Conservation (phyloP, 2,888 invertebrate genomes). For the Scaptomyza cyrtandrae region DNA sequence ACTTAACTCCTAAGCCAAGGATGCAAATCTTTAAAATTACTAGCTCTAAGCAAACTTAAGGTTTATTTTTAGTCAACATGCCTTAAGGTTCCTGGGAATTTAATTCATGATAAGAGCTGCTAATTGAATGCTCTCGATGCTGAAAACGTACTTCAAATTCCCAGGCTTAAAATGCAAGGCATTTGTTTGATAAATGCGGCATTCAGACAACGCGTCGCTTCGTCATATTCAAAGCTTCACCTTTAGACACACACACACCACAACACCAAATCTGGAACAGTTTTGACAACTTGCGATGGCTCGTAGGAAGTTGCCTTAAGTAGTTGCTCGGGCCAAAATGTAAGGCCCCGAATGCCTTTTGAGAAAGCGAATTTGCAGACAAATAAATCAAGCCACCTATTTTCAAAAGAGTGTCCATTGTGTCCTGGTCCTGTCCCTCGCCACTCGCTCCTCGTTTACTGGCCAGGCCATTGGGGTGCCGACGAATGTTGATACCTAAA, state of each 20-base stretch:
- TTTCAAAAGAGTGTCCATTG: conserved; percentile 74
- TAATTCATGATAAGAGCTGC: background rate
- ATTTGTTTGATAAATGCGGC: conserved; percentile 62
- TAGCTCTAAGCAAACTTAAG: background rate
- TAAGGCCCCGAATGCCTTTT: conserved; percentile 72
- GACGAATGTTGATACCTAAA: conserved; percentile 64
- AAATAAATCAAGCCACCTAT: conserved; percentile 83
- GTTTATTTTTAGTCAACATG: background rate
- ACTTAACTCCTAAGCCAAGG: conserved; percentile 21
- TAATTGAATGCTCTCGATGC: conserved; percentile 2
- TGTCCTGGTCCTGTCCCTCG: conserved; percentile 28
- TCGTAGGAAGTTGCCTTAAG: conserved; percentile 67
- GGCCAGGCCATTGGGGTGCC: conserved; percentile 68
- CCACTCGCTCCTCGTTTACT: conserved; percentile 10
- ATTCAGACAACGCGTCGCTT: conserved; percentile 48
- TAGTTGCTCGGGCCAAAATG: conserved; percentile 63
- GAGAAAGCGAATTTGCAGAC: conserved; percentile 80
- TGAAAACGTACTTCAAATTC: conserved; percentile 23
- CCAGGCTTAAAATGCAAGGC: conserved; percentile 29
- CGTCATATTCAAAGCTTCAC: conserved; percentile 67
- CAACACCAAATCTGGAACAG: conserved; percentile 57
- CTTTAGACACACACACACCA: conserved; percentile 18
- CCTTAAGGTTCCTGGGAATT: background rate
- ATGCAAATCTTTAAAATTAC: conserved; percentile 33
- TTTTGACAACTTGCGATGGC: conserved; percentile 56